Base-by-base conservation (phyloP, 2,113 vertebrate genomes). In the Ceuthmochares aereus region DNA sequence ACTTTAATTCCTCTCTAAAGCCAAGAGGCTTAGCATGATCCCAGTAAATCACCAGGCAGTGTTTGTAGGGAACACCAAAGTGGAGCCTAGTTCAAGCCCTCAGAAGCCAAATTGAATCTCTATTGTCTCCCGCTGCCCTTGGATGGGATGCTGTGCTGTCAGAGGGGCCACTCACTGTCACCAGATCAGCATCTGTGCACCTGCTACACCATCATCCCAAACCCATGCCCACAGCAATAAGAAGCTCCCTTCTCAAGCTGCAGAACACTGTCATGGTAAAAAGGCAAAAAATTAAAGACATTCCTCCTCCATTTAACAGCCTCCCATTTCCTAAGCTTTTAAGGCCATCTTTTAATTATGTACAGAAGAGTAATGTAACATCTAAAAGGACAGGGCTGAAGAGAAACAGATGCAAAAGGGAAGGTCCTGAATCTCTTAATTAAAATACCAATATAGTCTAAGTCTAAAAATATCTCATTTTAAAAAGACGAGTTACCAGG, bases 71-170 rank as follows among this genome's bases (percentile, higher is more conserved):
- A 72, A 29, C 62, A 23, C 45, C 30, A 3, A 10, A 17, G n/a
- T 0, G 4, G 23, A 30, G 18, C 10, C 43, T 6, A 25, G 19
- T 20, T 21, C 2, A 0, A 63, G 11, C 45, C 78, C 36, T 15
- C 10, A 6, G 32, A 23, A 17, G 2, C 42, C 55, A 12, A 15
- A 32, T 1, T 43, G 51, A 20, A 37, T 32, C 21, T 30, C 3
- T 0, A 0, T 0, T 3, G 23, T 11, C 23, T 27, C 18, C 56
- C 2, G 0, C 12, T 30, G 23, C 27, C 79, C 47, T 6, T 6
- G 34, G 34, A 11, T 25, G 2, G 16, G 26, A 0, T 1, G 37
- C 15, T 3, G 20, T 34, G 23, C 34, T 4, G 0, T 13, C 42
- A 4, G 20, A 27, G 29, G 32, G 40, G 7, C 2, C 13, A 30